Evolutionary conservation across 2,797 vertebrate species (phyloP), one percentile per base, ranked within the genome.

Genomic region (Lepus townsendii): DNA sequence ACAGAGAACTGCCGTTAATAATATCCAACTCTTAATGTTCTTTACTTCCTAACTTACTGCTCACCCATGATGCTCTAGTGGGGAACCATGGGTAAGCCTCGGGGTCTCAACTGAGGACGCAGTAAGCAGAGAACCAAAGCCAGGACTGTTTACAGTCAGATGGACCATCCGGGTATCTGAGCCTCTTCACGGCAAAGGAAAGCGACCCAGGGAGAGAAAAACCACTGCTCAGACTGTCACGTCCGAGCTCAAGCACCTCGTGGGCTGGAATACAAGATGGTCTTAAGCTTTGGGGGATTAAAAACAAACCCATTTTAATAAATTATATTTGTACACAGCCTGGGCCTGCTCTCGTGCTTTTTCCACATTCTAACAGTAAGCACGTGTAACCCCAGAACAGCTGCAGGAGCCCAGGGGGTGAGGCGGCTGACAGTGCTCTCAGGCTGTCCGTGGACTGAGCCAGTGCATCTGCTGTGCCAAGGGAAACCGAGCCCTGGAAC

Each of bases 251-350:
- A 42, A 17, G 77, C 77, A 90, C 94, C 62, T 92, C 88, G 27
- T 4, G 42, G 68, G 62, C 69, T 85, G 75, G 32, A 57, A 26
- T 82, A 80, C 92, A 95, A 93, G 65, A 82, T 17, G 50, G 27
- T 83, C 57, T 82, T 78, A 63, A 83, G 62, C 71, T 92, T 78
- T 79, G 85, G 50, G 42, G 79, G 93, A 88, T 94, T 73, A 76
- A 87, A 89, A 94, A 63, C 50, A 95, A 78, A 94, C 66, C 54
- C 19, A 65, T 50, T 95, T 95, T 90, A 97, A 95, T 97, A 97
- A 96, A 97, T 93, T 78, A 32, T 96, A 96, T 96, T 96, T 97
- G 95, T 95, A 79, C 83, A 84, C 20, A 72, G 26, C 65, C 42
- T 88, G 57, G 82, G 68, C 62, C 73, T 72, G 3, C 62, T 79